Conservation (phyloP, 2,113 vertebrate genomes). For the Scolopax mira region DNA sequence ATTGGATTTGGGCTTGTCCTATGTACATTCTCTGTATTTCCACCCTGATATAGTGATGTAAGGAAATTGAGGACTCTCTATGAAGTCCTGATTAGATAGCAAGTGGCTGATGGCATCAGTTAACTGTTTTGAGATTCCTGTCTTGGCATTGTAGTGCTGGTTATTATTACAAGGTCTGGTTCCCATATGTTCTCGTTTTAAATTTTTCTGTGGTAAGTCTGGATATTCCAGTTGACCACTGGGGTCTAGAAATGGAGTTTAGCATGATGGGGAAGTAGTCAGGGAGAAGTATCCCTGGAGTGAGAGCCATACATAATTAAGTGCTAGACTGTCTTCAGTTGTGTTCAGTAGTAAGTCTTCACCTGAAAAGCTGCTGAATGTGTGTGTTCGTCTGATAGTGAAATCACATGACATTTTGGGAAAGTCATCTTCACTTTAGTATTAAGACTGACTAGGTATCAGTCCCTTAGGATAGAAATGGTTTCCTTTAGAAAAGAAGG, state of each 20-base stretch:
- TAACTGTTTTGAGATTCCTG: neutral
- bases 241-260: neutral
- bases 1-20: neutral
- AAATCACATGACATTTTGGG: neutral
- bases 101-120: neutral
- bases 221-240: neutral
- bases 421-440: neutral
- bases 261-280: neutral
- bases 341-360: neutral
- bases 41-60: neutral
- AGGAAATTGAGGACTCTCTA: neutral
- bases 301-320: neutral
- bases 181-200: neutral
- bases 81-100: neutral
- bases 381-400: neutral
- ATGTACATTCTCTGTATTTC: accelerated
- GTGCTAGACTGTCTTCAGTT: neutral
- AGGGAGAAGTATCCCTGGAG: neutral
- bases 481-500: neutral
- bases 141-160: neutral
- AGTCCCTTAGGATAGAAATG: neutral
- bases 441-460: neutral
- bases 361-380: neutral
- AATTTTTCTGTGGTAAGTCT: neutral
- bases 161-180: neutral